Conservation (phyloP, 2,113 vertebrate genomes). For the Coreoperca whiteheadi region DNA sequence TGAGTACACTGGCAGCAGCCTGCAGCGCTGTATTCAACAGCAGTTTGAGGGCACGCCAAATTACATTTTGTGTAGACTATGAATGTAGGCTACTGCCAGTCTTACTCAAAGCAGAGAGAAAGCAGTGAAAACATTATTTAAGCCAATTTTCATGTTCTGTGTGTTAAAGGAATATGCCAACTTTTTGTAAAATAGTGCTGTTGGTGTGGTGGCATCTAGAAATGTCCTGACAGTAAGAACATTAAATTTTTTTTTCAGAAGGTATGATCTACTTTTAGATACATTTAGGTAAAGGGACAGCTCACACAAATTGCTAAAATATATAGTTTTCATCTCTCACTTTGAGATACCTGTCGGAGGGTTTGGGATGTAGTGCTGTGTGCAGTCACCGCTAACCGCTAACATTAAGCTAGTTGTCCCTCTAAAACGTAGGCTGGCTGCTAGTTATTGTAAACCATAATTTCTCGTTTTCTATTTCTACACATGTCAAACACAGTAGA, state of each 20-base stretch:
- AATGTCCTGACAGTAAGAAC: neutral
- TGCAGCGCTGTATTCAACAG: neutral
- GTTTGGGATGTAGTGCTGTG: too few relatives aligned
- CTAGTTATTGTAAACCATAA: too few relatives aligned
- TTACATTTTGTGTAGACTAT: slow-evolving; percentile 37
- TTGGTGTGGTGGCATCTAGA: neutral
- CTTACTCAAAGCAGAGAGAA: neutral
- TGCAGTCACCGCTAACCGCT: neutral
- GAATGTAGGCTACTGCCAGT: neutral
- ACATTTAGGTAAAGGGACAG: too few relatives aligned
- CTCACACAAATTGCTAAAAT: too few relatives aligned
- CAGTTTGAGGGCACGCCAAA: slow-evolving; percentile 15
- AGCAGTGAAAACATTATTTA: neutral
- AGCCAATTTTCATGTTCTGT: neutral
- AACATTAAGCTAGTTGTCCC: neutral
- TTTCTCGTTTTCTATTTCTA: too few relatives aligned
- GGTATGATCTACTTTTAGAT: too few relatives aligned
- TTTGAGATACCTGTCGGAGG: neutral
- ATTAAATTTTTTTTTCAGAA: neutral
- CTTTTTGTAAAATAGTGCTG: neutral
- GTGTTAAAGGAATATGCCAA: neutral
- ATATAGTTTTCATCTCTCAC: neutral
- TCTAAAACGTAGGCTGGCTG: neutral
- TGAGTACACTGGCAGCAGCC: neutral
- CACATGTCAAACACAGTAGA: too few relatives aligned